These are phyloP conservation scores for Monodelphis domestica DNA, from an alignment of 2,797 vertebrate species.

Conservation along the genomic window DNA sequence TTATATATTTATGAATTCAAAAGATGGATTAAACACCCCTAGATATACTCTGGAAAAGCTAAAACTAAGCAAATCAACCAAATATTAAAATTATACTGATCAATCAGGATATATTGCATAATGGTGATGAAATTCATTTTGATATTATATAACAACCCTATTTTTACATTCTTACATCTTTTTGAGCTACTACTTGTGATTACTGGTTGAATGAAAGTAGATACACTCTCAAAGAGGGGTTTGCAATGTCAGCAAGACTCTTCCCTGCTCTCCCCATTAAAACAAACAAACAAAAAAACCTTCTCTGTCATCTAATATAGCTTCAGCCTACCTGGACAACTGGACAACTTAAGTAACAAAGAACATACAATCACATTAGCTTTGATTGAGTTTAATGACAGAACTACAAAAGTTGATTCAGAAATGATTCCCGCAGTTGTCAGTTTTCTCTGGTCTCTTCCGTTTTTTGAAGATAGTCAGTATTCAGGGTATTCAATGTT, in stretches of 20 bases:
- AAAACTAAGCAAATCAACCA: background rate
- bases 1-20: background rate
- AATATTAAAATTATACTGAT: background rate
- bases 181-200: background rate
- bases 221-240: background rate
- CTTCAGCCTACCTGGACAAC: background rate
- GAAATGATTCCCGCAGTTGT: background rate
- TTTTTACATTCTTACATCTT: background rate
- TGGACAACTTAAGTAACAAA: background rate
- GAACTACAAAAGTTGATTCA: background rate
- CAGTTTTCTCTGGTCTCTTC: background rate
- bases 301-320: background rate
- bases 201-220: background rate
- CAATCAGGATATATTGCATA: background rate
- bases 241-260: background rate
- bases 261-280: background rate
- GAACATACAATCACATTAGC: background rate
- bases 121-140: background rate
- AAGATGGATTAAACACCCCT: background rate
- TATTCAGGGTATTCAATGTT: background rate
- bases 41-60: background rate
- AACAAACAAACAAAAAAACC: too few relatives aligned
- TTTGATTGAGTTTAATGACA: background rate
- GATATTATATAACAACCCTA: background rate
- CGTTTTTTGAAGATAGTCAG: background rate